Base-by-base conservation (phyloP, 1,140 invertebrate genomes). In the Ditylenchus dipsaci region DNA sequence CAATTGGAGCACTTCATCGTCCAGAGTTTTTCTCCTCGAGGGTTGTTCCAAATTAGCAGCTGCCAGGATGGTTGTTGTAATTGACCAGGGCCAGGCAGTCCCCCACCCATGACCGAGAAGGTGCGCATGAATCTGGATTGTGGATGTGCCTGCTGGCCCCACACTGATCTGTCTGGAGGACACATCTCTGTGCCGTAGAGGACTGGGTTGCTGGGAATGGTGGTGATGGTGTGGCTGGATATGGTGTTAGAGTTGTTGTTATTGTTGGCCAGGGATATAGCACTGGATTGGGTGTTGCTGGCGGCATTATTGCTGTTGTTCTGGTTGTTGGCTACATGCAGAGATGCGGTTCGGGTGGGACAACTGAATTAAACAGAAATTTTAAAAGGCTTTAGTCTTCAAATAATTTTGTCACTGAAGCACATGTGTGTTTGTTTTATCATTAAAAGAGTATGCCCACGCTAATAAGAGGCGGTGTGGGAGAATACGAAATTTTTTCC, bases 1-100 rank as follows among this genome's bases (percentile, higher is more conserved):
- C 15, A 81, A 57, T 38, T 74, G 66, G 15, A 72, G 68, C 5
- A 81, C 79, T 59, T 81, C 79, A 45, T 81, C 79, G 56, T 81
- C 79, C 63, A 81, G 33, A 1, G 67, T 74, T 66, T 73, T 74
- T 29, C 68, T 26, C 30, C 71, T 43, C 11, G 65, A 56, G n/a
- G n/a, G n/a, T 19, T 30, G 63, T 27, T 72, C 71, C 5, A 23
- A 43, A 23, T 29, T 19, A 0, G 47, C 56, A 0, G 64, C 59
- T 23, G 65, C 65, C 29, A 63, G 53, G 26, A 56, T 27, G 26
- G 63, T n/a, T 65, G 63, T 1, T 15, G n/a, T n/a, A n/a, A 7
- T 29, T 7, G 19, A 8, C 3, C 9, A 56, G 53, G n/a, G n/a
- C n/a, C 53, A 56, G 21, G 53, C 53, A 29, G 13, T 13, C 38